Evolutionary conservation across 2,113 vertebrate genomes (phyloP).

Genomic region (Solenodon paradoxus): DNA sequence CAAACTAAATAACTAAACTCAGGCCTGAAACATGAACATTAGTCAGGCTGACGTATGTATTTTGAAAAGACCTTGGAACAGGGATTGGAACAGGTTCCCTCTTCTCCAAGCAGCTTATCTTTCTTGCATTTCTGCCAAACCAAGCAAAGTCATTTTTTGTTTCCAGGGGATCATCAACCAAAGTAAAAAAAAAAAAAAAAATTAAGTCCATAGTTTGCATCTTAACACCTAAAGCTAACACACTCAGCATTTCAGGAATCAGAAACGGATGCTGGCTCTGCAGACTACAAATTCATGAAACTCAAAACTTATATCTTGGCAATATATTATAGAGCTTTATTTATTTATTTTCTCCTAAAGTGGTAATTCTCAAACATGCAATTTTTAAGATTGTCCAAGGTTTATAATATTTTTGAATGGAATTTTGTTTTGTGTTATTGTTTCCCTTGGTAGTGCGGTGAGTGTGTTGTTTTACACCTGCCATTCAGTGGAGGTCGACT

Average conservation of each 20-base stretch:
- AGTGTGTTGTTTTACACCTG: neutral
- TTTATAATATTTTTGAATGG: neutral
- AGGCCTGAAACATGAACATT: slow-evolving; percentile 58
- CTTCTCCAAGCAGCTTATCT: slow-evolving; percentile 73
- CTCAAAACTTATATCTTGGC: neutral
- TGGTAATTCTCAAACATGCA: neutral
- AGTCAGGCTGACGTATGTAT: slow-evolving; percentile 50
- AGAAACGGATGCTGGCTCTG: neutral
- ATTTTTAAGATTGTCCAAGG: neutral
- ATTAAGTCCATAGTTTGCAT: neutral
- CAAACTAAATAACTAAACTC: slow-evolving; percentile 75
- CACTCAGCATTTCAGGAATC: neutral
- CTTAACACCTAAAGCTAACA: neutral
- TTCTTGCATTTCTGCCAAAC: slow-evolving; percentile 74
- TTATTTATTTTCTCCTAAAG: neutral
- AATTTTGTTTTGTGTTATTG: neutral
- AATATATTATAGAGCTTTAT: neutral
- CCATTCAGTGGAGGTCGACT: neutral
- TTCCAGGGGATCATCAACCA: slow-evolving; percentile 62
- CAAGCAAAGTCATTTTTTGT: slow-evolving; percentile 71
- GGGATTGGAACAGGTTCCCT: slow-evolving; percentile 66
- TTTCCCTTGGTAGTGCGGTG: neutral
- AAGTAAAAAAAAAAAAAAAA: neutral
- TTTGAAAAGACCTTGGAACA: slow-evolving; percentile 64
- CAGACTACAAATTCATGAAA: neutral